A percentile compares a stretch with the other conserved stretches of the same genome.
Evolutionary conservation across 1,140 invertebrate genomes (phyloP).

Genomic region (Steinernema khuongi): DNA sequence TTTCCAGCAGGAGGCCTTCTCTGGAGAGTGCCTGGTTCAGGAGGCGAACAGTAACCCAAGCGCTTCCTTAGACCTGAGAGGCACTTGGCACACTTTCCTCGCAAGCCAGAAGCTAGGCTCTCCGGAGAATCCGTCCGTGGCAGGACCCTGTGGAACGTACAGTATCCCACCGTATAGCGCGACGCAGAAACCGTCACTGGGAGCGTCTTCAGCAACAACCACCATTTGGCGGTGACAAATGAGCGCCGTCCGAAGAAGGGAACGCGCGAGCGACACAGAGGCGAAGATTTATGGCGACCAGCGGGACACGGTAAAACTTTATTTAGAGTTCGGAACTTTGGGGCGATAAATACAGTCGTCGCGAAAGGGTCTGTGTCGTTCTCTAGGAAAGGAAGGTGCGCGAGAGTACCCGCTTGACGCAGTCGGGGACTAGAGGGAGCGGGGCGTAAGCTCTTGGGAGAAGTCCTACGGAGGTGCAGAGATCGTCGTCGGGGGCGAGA

Average conservation of each 20-base stretch:
- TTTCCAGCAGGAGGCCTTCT: too few species aligned
- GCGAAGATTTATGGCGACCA: not conserved
- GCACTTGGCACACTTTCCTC: too few species aligned
- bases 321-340: not conserved
- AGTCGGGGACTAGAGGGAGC: not conserved
- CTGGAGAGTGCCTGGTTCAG: too few species aligned
- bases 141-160: too few species aligned
- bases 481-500: not conserved
- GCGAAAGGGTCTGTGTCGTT: not conserved
- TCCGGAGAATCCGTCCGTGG: too few species aligned
- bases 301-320: not conserved
- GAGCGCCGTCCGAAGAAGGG: not conserved
- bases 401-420: constrained; percentile 5
- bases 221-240: not conserved
- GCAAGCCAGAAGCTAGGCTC: too few species aligned
- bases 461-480: constrained; percentile 8
- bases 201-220: too few species aligned
- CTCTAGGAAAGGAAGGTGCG: not conserved
- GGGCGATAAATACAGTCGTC: not conserved
- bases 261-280: not conserved
- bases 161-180: too few species aligned
- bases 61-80: too few species aligned
- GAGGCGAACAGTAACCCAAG: too few species aligned
- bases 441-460: not conserved
- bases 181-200: too few species aligned